Evolutionary conservation across 2,888 invertebrate species (phyloP).

Genomic region (Synergus umbraculus): DNA sequence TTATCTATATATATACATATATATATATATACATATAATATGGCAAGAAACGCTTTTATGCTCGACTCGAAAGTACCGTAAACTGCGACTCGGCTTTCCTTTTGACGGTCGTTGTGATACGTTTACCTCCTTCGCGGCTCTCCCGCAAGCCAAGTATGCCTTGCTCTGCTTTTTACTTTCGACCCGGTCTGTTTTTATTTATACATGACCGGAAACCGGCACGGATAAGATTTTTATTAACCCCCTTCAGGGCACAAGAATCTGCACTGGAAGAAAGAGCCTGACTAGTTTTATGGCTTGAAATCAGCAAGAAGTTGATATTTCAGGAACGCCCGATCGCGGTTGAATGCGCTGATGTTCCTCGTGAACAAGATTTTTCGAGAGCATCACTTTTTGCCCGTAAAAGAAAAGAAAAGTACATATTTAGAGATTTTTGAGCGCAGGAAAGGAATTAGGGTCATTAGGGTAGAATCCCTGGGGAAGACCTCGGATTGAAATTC

Average conservation of each 20-base stretch:
- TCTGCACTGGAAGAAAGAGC: background rate
- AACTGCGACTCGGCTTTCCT: constrained; percentile 61
- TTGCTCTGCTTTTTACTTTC: constrained; percentile 54
- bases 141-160: constrained; percentile 43
- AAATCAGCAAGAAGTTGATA: constrained; percentile 9
- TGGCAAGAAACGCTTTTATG: constrained; percentile 53
- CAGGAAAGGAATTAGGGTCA: no score
- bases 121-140: constrained; percentile 56
- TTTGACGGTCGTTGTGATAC: constrained; percentile 57
- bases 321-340: background rate
- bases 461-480: no score
- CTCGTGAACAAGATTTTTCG: no score
- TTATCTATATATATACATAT: constrained; percentile 6
- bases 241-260: background rate
- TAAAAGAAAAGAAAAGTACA: no score
- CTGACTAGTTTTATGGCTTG: background rate
- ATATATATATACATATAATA: background rate
- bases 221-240: background rate
- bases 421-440: no score
- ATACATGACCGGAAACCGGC: background rate
- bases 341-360: no score
- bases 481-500: no score
- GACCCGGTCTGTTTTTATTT: constrained; percentile 24
- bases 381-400: no score
- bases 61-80: constrained; percentile 60